A percentile compares a stretch with the other conserved stretches of the same genome.
Conservation (phyloP, 2,113 vertebrate species). For the Camelus bactrianus region DNA sequence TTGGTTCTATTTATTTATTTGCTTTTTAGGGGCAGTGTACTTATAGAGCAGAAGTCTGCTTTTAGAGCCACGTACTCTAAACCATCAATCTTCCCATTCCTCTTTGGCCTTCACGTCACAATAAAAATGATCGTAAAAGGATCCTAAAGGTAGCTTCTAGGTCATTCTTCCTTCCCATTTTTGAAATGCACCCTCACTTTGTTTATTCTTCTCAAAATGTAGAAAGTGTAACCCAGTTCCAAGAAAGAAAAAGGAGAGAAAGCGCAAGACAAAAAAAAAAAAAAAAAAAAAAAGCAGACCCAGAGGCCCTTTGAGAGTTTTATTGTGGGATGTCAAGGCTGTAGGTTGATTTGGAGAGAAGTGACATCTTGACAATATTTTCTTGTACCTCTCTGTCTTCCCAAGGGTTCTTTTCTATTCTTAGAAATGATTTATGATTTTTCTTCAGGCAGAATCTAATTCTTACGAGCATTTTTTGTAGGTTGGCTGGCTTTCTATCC, state of each 20-base stretch:
- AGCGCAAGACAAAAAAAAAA: too few species aligned
- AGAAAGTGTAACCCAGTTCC: background rate
- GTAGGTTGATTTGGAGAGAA: background rate
- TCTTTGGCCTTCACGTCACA: background rate
- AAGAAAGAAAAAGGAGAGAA: background rate
- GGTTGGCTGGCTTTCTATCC: background rate
- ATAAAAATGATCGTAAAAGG: background rate
- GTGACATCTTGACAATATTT: background rate
- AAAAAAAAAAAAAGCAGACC: background rate
- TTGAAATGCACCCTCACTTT: background rate
- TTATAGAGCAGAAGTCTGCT: background rate
- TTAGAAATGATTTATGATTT: background rate
- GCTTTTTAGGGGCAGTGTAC: background rate
- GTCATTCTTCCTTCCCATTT: background rate
- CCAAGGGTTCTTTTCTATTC: background rate
- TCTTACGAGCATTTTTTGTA: background rate
- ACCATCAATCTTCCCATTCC: background rate
- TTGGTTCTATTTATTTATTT: background rate
- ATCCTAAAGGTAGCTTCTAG: background rate
- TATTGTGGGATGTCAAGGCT: background rate
- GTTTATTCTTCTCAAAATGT: background rate
- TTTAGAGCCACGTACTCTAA: background rate
- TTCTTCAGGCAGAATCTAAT: background rate
- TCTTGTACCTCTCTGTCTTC: background rate
- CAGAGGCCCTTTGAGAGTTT: background rate